Percentiles rank a stretch among this genome's conserved stretches.
phyloP scores from a whole-genome alignment of 2,797 vertebrate genomes.

The Eutrigla gurnardus region DNA sequence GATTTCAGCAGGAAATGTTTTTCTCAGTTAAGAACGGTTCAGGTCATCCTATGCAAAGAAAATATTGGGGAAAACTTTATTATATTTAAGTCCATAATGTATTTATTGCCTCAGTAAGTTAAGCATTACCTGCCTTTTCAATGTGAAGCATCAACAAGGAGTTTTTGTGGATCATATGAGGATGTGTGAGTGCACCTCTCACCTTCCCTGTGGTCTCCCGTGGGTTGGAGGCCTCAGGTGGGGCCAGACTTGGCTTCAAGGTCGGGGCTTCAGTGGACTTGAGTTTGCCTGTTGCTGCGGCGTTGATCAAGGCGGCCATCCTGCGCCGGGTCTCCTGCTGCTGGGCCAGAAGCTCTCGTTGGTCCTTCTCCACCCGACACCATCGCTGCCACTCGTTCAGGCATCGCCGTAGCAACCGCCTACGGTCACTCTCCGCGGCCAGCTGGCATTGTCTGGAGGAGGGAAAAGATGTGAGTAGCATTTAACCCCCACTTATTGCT shows the following conservation, averaged over 20 bases:
- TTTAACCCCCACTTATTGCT: conserved; percentile 13
- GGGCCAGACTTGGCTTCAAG: conserved; percentile 13
- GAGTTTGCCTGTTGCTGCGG: conserved; percentile 79
- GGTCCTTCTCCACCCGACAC: conserved; percentile 80
- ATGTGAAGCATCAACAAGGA: conserved; percentile 2
- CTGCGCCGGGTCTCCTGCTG: conserved; percentile 89
- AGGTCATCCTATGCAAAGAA: conserved; percentile 3
- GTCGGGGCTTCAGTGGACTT: conserved; percentile 14
- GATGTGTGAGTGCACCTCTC: conserved; percentile 32
- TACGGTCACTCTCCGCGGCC: conserved; percentile 86
- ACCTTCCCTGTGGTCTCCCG: conserved; percentile 58
- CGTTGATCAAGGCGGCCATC: conserved; percentile 88
- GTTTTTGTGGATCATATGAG: conserved; percentile 9
- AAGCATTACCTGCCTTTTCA: conserved; percentile 10
- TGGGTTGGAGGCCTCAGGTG: conserved; percentile 29
- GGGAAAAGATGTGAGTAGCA: conserved; percentile 12
- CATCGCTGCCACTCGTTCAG: conserved; percentile 89
- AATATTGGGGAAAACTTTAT: background rate
- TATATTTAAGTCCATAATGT: background rate
- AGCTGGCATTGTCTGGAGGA: conserved; percentile 71
- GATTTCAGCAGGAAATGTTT: conserved; percentile 49
- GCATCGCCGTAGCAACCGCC: conserved; percentile 82
- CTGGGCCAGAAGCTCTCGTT: conserved; percentile 80
- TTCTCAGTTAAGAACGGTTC: conserved; percentile 27
- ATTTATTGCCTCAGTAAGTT: conserved; percentile 16